Conservation (phyloP, 2,888 invertebrate species). For the Tachina lurida region DNA sequence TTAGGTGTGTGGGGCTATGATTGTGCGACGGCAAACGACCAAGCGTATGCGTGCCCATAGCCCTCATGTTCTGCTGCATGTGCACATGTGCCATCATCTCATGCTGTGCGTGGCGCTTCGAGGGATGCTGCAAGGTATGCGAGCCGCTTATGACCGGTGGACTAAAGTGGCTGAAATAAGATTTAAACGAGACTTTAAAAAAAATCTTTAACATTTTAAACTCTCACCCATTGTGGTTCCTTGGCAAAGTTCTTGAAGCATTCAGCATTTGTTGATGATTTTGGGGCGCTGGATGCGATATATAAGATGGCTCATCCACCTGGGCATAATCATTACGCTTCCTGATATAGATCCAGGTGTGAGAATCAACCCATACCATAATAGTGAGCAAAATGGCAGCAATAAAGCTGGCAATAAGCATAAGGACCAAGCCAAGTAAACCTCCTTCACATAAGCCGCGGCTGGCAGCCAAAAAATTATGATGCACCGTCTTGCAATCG, state of each 20-base stretch:
- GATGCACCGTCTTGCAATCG: slow-evolving; percentile 92
- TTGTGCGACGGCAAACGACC: slow-evolving; percentile 86
- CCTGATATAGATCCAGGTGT: slow-evolving; percentile 98
- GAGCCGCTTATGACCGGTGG: slow-evolving; percentile 83
- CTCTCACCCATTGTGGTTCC: slow-evolving; percentile 83
- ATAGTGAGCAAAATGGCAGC: slow-evolving; percentile 95
- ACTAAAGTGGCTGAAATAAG: slow-evolving; percentile 81
- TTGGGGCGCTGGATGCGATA: slow-evolving; percentile 83
- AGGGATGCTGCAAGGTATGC: slow-evolving; percentile 83
- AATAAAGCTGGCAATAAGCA: slow-evolving; percentile 92
- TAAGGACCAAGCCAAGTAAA: slow-evolving; percentile 91
- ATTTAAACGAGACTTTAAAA: slow-evolving; percentile 71
- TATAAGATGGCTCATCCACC: slow-evolving; percentile 90
- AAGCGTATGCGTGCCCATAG: slow-evolving; percentile 86
- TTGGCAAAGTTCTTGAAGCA: slow-evolving; percentile 83
- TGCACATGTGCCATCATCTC: slow-evolving; percentile 84
- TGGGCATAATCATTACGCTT: slow-evolving; percentile 92
- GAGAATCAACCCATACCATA: slow-evolving; percentile 96
- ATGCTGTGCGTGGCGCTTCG: slow-evolving; percentile 82
- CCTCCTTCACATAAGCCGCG: slow-evolving; percentile 93
- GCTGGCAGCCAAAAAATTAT: slow-evolving; percentile 91
- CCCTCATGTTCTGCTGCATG: slow-evolving; percentile 83
- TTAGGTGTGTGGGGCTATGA: slow-evolving; percentile 85
- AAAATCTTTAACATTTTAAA: slow-evolving; percentile 70
- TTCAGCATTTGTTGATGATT: slow-evolving; percentile 84